A percentile compares a stretch with the other conserved stretches of the same genome.
Conservation (phyloP, 2,113 vertebrate genomes). For the Romanogobio albipinnatus region DNA sequence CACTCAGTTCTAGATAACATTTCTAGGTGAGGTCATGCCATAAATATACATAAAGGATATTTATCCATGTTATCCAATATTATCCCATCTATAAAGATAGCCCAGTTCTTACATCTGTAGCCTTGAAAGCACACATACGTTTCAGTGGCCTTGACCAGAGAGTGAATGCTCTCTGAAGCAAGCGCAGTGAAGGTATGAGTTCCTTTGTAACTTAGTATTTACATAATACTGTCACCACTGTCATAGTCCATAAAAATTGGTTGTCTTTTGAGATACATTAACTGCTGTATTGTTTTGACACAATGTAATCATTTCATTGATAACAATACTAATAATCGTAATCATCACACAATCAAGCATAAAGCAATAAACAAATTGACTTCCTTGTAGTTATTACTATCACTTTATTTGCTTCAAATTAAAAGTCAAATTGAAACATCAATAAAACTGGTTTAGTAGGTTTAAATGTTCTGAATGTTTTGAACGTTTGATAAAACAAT, state of each 20-base stretch:
- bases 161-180: constrained; percentile 13
- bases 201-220: not conserved
- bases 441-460: not conserved
- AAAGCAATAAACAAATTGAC: not conserved
- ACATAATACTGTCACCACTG: not conserved
- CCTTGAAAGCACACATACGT: constrained; percentile 45
- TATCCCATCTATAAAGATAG: not conserved
- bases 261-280: not conserved
- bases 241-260: not conserved
- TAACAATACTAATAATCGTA: not conserved
- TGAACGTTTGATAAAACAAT: not conserved
- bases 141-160: constrained; percentile 49
- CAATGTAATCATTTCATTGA: not conserved
- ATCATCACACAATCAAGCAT: not conserved
- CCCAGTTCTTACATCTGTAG: constrained; percentile 47
- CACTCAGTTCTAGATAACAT: not conserved
- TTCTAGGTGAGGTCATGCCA: constrained; percentile 15
- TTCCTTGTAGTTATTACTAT: not conserved
- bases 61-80: not conserved
- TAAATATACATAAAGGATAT: not conserved
- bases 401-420: not conserved
- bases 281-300: not conserved
- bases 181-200: not conserved
- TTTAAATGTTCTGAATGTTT: not conserved
- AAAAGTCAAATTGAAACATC: not conserved